Base-by-base conservation (phyloP, 37 sponge, comb jelly and placozoan genomes). In the Agelas oroides region DNA sequence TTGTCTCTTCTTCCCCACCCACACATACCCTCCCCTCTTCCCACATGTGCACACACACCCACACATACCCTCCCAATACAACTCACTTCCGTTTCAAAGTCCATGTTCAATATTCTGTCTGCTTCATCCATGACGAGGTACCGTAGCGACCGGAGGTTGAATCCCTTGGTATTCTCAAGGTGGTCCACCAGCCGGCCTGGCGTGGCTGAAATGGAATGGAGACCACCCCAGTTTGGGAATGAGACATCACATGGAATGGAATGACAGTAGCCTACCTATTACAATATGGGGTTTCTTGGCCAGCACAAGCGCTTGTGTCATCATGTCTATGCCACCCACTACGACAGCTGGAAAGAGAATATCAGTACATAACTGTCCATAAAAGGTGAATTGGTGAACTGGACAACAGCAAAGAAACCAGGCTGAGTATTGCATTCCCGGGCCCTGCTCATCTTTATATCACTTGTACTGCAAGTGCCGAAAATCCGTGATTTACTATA, bases 41-140 rank as follows among this genome's bases (percentile, higher is more conserved):
- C 46, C 46, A 12, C 46, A 46, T 8, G 8, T 8, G 8, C 46
- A 46, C 46, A 46, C 46, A 46, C 46, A 46, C 46, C 3, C 46
- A 46, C 46, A 20, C n/a, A n/a, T n/a, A n/a, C n/a, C n/a, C n/a
- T n/a, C n/a, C n/a, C n/a, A n/a, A n/a, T n/a, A n/a, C 24, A 55
- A 2, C 38, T 19, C 55, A 92, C 98, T 79, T 99, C 99, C 20
- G 84, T 87, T 77, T 95, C 97, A 94, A 97, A 99, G 80, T 99
- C 99, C 97, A 99, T 99, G 67, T 99, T 97, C 1, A 99, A 87
- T 23, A 99, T 99, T 27, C 99, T 65, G 75, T 99, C 99, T 68
- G 99, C 99, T 65, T 99, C 99, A 52, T 99, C 99, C 99, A 99
- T 99, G 0, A 99, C 97, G 24, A 99, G 54, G 61, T 87, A 99